A percentile compares a stretch with the other conserved stretches of the same genome.
phyloP scores from a whole-genome alignment of 2,797 vertebrate genomes.

The Squalus acanthias region DNA sequence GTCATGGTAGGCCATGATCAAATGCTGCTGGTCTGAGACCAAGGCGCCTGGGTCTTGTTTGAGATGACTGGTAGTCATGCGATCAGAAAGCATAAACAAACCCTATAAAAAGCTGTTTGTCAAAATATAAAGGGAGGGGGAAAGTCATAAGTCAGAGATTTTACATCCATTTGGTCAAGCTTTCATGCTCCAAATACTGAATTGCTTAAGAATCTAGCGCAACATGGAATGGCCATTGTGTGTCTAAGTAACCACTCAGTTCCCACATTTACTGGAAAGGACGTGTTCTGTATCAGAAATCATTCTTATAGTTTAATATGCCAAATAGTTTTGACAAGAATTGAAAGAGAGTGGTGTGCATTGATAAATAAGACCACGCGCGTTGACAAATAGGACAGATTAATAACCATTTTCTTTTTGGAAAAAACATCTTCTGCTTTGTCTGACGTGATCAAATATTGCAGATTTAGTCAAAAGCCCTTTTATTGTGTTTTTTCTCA shows the following conservation, averaged over 20 bases:
- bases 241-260: neutral
- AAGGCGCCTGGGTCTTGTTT: neutral
- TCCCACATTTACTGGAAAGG: neutral
- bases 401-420: neutral
- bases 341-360: neutral
- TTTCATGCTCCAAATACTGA: neutral
- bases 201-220: neutral
- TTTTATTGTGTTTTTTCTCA: conserved; percentile 26
- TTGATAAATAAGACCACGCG: too few species aligned
- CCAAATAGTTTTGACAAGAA: conserved; percentile 32
- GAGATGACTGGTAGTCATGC: neutral
- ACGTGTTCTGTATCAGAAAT: conserved; percentile 4
- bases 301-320: neutral
- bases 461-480: neutral
- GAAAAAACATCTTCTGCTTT: neutral
- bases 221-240: neutral
- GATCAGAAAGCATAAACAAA: neutral
- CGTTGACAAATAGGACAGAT: conserved; percentile 1
- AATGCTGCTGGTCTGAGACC: neutral
- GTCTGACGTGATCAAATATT: neutral
- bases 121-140: neutral
- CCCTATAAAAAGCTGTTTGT: neutral
- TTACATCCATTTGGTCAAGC: neutral
- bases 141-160: neutral
- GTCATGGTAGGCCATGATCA: neutral